Evolutionary conservation across 2,797 vertebrate genomes (phyloP).

Genomic region (Danio jaintianensis): DNA sequence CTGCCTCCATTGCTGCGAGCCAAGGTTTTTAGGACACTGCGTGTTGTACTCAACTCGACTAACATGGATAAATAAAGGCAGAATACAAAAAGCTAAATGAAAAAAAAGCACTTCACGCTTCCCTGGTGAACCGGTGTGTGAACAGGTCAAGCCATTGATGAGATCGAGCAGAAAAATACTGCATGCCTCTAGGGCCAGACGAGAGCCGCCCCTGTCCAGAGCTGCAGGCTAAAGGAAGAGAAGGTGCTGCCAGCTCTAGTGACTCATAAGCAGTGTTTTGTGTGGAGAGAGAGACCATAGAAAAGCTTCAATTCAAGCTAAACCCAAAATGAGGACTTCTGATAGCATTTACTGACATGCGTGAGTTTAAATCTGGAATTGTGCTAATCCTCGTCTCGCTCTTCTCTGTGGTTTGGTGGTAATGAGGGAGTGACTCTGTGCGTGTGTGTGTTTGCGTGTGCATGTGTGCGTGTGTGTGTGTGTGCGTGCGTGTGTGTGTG

Average conservation of each 20-base stretch:
- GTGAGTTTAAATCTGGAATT: slow-evolving; percentile 75
- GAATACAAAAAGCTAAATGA: neutral
- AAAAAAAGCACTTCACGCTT: slow-evolving; percentile 22
- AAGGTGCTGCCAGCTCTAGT: slow-evolving; percentile 44
- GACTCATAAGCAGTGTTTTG: slow-evolving; percentile 14
- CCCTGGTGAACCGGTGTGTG: slow-evolving; percentile 15
- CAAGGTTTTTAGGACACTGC: slow-evolving; percentile 1
- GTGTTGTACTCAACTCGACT: slow-evolving; percentile 18
- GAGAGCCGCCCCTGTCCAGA: slow-evolving; percentile 21
- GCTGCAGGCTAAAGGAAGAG: slow-evolving; percentile 42
- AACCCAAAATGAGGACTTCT: slow-evolving; percentile 60
- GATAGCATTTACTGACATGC: slow-evolving; percentile 72
- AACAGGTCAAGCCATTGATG: slow-evolving; percentile 34
- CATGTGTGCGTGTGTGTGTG: neutral
- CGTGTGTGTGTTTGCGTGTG: no score
- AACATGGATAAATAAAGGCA: slow-evolving; percentile 33
- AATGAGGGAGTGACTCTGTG: slow-evolving; percentile 66
- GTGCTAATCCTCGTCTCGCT: slow-evolving; percentile 70
- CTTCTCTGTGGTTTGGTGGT: slow-evolving; percentile 72
- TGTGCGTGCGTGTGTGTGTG: neutral
- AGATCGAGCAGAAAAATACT: slow-evolving; percentile 42
- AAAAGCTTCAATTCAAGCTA: slow-evolving; percentile 66
- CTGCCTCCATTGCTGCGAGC: slow-evolving; percentile 2
- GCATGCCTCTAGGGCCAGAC: slow-evolving; percentile 6
- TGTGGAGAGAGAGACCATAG: slow-evolving; percentile 17